Base-by-base conservation (phyloP, 2,113 vertebrate genomes). In the Micromys minutus region DNA sequence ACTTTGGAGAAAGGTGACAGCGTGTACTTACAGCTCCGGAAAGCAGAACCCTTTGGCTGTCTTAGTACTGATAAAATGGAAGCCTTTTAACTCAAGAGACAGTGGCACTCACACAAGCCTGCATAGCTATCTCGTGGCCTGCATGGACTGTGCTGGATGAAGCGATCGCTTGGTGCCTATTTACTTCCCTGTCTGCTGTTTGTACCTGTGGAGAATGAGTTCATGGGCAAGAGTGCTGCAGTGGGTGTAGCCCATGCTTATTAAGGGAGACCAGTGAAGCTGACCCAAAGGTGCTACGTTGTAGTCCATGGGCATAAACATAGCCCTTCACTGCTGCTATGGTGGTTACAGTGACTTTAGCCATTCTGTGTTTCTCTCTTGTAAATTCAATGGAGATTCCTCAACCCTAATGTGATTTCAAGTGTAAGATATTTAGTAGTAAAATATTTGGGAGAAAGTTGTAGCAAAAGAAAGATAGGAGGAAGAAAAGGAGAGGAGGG, bases 61-160 rank as follows among this genome's bases (percentile, higher is more conserved):
- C 98, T 98, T 98, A 98, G 98, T 97, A 86, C 80, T 97, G 98
- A 98, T 98, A 97, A 97, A 74, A 98, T 97, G 88, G 84, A 88
- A 96, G 94, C 80, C 94, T 96, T 61, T 71, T 95, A 96, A 96
- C 94, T 76, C 75, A 89, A 84, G 65, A 72, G 22, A 69, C 19
- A 55, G 72, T 31, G 91, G 80, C 81, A 42, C 4, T 79, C 71
- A 19, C 1, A 5, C 0, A 55, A 91, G 24, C 12, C 39, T 36
- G 65, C 31, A 26, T 19, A 90, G 34, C 83, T 50, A 31, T 93
- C 90, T n/a, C 13, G 42, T 95, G 88, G 80, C 77, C 94, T 87
- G 36, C 26, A 63, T 7, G 47, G 36, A 39, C 69, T 72, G 76
- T 55, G 63, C 72, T 50, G 22, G 87, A 92, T 90, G 69, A 42